Conservation (phyloP, 2,797 vertebrate species). For the Diplodus puntazzo region DNA sequence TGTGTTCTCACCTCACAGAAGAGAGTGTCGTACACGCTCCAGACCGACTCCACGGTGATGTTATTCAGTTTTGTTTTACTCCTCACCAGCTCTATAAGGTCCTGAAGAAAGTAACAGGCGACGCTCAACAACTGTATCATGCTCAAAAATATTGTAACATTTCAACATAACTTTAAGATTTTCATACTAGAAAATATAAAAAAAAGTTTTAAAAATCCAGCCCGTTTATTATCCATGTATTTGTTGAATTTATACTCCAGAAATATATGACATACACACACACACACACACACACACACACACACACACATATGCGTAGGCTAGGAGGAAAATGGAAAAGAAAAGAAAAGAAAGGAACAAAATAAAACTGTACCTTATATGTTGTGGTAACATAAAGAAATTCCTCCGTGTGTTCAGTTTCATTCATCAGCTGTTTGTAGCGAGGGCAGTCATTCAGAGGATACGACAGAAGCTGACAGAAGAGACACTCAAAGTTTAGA, state of each 20-base stretch:
- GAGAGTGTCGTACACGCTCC: slow-evolving; percentile 93
- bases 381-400: slow-evolving; percentile 86
- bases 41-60: slow-evolving; percentile 84
- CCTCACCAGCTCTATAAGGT: slow-evolving; percentile 89
- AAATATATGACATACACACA: no score
- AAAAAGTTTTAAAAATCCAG: no score
- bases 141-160: not conserved
- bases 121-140: no score
- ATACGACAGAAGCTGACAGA: slow-evolving; percentile 89
- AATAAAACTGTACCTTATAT: slow-evolving; percentile 84
- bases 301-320: no score
- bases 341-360: not conserved
- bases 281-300: no score
- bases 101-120: slow-evolving; percentile 74
- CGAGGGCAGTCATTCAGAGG: slow-evolving; percentile 90
- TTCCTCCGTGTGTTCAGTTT: slow-evolving; percentile 86
- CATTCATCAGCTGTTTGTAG: slow-evolving; percentile 90
- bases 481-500: not conserved
- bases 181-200: no score
- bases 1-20: slow-evolving; percentile 93
- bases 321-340: no score
- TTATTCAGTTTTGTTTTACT: slow-evolving; percentile 88
- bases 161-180: no score
- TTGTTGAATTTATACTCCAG: no score
- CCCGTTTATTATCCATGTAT: no score